These are phyloP conservation scores for Eristalis arbustorum DNA, from an alignment of 2,888 invertebrate species.

Conservation along the genomic window DNA sequence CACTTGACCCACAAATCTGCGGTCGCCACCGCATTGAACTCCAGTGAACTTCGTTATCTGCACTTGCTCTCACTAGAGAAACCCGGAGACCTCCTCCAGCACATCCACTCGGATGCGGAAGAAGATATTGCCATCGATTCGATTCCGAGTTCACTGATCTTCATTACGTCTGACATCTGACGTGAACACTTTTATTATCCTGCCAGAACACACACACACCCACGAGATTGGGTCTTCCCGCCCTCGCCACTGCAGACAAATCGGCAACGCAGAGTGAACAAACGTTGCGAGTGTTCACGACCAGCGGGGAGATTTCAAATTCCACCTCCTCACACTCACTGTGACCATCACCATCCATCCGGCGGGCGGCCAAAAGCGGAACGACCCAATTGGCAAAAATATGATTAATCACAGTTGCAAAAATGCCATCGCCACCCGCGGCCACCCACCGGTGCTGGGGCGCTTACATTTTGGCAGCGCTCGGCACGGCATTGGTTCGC, in stretches of 20 bases:
- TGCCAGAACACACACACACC: neutral
- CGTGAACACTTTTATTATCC: conserved; percentile 54
- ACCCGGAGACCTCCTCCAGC: neutral
- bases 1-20: neutral
- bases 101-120: conserved; percentile 21
- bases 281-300: conserved; percentile 5
- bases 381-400: conserved; percentile 78
- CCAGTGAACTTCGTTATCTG: neutral
- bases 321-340: conserved; percentile 24
- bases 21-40: neutral
- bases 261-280: neutral
- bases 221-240: neutral
- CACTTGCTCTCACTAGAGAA: neutral
- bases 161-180: conserved; percentile 61
- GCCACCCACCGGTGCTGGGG: neutral
- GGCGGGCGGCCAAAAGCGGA: conserved; percentile 70
- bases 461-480: conserved; percentile 40
- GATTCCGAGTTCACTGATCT: conserved; percentile 54
- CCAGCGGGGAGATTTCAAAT: conserved; percentile 15
- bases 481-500: neutral
- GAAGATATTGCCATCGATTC: conserved; percentile 40
- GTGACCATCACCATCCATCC: conserved; percentile 16
- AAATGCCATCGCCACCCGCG: conserved; percentile 67
- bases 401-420: conserved; percentile 77
- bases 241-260: conserved; percentile 36